phyloP scores from a whole-genome alignment of 2,113 vertebrate species.

The Ammodytes dubius region DNA sequence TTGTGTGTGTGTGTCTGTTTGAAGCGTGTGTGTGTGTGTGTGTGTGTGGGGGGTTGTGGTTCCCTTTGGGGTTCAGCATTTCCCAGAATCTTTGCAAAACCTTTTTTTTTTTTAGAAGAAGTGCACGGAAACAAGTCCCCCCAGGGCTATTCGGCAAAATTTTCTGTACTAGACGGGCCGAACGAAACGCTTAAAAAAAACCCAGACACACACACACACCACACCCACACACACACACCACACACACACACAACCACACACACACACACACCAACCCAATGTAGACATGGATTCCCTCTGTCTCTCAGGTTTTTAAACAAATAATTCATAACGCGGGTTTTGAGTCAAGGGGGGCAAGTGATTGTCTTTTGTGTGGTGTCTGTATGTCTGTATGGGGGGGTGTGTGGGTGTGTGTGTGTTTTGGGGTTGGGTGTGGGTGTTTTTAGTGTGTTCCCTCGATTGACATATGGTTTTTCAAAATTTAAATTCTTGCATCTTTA shows the following conservation, averaged over 20 bases:
- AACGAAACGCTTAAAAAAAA: conserved; percentile 32
- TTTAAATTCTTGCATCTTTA: background rate
- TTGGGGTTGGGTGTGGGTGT: no score
- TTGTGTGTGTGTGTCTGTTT: no score
- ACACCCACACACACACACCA: no score
- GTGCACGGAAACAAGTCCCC: conserved; percentile 43
- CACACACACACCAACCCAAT: conserved; percentile 25
- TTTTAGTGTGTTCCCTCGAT: background rate
- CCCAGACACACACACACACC: no score
- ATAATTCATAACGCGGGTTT: background rate
- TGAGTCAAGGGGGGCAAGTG: conserved; percentile 28
- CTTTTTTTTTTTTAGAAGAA: conserved; percentile 11
- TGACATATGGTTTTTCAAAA: conserved; percentile 6
- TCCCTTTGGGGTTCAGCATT: conserved; percentile 38
- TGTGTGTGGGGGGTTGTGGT: no score
- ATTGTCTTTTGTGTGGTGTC: background rate
- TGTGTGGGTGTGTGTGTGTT: no score
- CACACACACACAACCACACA: no score
- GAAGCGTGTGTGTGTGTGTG: no score
- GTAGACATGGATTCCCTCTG: conserved; percentile 15
- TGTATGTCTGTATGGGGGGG: no score
- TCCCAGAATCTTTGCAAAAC: conserved; percentile 65
- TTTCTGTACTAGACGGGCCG: conserved; percentile 17
- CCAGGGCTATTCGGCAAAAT: conserved; percentile 65
- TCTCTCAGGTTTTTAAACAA: conserved; percentile 27